A percentile compares a stretch with the other conserved stretches of the same genome.
phyloP scores from a whole-genome alignment of 2,888 invertebrate genomes.

The Agrypnus murinus region DNA sequence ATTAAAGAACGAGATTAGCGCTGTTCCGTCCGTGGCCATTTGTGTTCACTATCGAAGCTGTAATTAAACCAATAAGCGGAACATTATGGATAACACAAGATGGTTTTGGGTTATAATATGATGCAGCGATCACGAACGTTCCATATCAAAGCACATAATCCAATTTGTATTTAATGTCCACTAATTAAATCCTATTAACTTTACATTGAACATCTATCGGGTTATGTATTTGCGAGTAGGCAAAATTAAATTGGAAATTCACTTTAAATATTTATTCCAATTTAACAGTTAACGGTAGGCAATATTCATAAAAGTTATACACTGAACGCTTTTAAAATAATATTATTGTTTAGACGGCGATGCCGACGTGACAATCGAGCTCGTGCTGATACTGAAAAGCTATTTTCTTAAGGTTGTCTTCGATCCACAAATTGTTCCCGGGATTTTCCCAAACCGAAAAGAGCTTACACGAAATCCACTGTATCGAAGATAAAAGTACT shows the following conservation, averaged over 20 bases:
- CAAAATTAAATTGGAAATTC: too few species aligned
- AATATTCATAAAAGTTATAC: too few species aligned
- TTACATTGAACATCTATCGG: too few species aligned
- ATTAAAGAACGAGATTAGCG: constrained; percentile 25
- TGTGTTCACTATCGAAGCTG: constrained; percentile 2
- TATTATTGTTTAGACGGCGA: neutral
- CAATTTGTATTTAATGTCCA: too few species aligned
- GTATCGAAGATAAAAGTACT: constrained; percentile 6
- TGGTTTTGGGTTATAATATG: neutral
- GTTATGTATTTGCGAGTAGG: too few species aligned
- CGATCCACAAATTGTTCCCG: neutral
- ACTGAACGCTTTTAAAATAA: neutral
- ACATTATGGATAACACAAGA: neutral
- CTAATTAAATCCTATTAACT: too few species aligned
- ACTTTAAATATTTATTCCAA: too few species aligned
- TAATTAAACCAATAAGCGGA: constrained; percentile 16
- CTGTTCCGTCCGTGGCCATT: neutral
- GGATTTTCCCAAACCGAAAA: constrained; percentile 4
- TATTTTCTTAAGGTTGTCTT: constrained; percentile 8
- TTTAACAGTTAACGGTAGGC: too few species aligned
- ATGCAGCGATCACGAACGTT: constrained; percentile 13
- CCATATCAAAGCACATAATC: too few species aligned
- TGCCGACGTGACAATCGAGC: too few species aligned
- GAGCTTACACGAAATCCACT: neutral
- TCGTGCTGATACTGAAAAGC: neutral